A percentile compares a stretch with the other conserved stretches of the same genome.
phyloP scores from a whole-genome alignment of 1,140 invertebrate genomes.

The Conus betulinus region DNA sequence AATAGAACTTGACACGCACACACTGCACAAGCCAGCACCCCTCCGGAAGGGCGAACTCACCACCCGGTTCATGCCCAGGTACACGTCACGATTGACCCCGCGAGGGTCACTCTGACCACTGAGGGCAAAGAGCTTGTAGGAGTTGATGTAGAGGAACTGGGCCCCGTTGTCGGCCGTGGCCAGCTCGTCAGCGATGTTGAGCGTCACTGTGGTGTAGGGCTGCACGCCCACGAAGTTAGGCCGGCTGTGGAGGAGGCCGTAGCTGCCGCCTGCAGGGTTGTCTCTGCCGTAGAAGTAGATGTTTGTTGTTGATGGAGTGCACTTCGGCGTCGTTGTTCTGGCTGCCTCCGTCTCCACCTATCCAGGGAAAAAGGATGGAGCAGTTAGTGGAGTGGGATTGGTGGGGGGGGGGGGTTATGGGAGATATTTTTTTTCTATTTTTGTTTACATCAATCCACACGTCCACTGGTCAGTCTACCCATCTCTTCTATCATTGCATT shows the following conservation, averaged over 20 bases:
- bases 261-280: neutral
- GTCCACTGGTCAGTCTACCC: no score
- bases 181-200: constrained; percentile 28
- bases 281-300: constrained; percentile 19
- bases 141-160: constrained; percentile 25
- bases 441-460: no score
- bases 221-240: neutral
- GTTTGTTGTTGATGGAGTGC: constrained; percentile 9
- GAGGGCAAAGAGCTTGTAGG: constrained; percentile 27
- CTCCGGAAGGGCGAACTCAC: neutral
- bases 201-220: neutral
- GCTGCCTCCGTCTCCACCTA: constrained; percentile 31
- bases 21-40: constrained; percentile 30
- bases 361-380: neutral
- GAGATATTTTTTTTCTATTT: no score
- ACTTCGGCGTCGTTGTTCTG: constrained; percentile 36
- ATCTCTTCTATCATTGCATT: no score
- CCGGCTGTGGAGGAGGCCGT: constrained; percentile 4
- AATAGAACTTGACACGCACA: constrained; percentile 11
- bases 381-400: no score
- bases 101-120: constrained; percentile 34
- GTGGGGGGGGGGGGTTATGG: neutral
- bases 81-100: constrained; percentile 35
- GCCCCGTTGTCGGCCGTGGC: constrained; percentile 25
- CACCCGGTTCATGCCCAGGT: constrained; percentile 37